Evolutionary conservation across 2,113 vertebrate species (phyloP), one percentile per base, ranked within the genome.

Genomic region (Zapornia atra): DNA sequence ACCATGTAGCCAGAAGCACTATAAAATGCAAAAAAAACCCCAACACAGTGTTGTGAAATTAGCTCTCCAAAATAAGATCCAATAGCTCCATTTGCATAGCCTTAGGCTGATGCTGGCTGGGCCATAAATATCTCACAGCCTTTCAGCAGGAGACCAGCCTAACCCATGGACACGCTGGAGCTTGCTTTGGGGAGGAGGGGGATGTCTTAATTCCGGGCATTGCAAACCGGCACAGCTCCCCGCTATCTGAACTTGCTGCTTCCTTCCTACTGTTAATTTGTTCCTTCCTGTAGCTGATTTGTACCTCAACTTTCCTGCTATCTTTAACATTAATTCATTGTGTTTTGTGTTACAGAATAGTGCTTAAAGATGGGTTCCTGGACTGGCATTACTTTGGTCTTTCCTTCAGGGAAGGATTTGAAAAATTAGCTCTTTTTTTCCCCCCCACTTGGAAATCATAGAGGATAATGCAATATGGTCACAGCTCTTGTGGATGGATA

Each of bases 231-330:
- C 78, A 20, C 68, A 73, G 66, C 33, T 80, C 79, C 78, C 82
- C 7, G 0, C 91, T 95, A 92, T 91, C 91, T 92, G 81, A 84
- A 91, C 89, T 82, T 53, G 93, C 77, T 91, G 48, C 78, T 96
- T 95, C 86, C 80, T 96, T 91, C 73, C 82, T 72, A 70, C 34
- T 76, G 65, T 50, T 93, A 92, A 94, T 92, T 90, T 89, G 65
- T 82, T 88, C 91, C 69, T 96, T 94, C 94, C 95, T 88, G 86
- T 69, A 42, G 65, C 57, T 76, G 80, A 77, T 76, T 72, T 85
- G 72, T 89, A 61, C 86, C 65, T 92, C 40, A 38, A 12, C 73
- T 93, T 92, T 56, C 86, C 57, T 87, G 25, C 73, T 91, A 34
- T 82, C 72, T 94, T 80, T 87, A 79, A 79, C 1, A 0, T 53